A percentile compares a stretch with the other conserved stretches of the same genome.
Conservation (phyloP, 2,113 vertebrate species). For the Alethe diademata region DNA sequence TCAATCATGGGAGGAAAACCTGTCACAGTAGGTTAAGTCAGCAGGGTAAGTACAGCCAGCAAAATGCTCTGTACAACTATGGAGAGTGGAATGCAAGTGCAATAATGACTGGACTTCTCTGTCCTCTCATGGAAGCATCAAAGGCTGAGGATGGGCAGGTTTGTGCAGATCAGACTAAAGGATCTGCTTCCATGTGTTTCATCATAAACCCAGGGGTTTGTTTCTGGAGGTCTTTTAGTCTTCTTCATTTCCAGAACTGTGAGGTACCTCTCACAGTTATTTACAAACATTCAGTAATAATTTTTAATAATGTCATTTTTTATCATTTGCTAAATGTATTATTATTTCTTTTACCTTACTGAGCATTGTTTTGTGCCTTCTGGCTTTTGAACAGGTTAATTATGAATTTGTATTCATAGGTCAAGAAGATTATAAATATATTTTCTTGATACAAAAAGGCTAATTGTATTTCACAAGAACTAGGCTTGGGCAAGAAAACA, state of each 20-base stretch:
- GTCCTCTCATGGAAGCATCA: background rate
- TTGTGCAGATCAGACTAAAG: background rate
- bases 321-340: background rate
- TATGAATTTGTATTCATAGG: background rate
- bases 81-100: background rate
- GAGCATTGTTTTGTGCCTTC: background rate
- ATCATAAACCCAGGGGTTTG: background rate
- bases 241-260: background rate
- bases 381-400: background rate
- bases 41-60: background rate
- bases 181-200: background rate
- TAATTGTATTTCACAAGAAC: background rate
- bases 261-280: background rate
- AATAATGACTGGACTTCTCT: background rate
- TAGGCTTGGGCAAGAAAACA: background rate
- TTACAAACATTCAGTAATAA: background rate
- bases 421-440: background rate
- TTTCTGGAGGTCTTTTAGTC: background rate
- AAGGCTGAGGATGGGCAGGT: background rate
- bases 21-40: rapidly evolving
- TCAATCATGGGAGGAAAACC: background rate
- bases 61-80: background rate
- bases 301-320: background rate
- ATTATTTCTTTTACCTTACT: background rate
- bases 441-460: background rate